phyloP scores from a whole-genome alignment of 1,140 invertebrate species.

The Caerostris extrusa region DNA sequence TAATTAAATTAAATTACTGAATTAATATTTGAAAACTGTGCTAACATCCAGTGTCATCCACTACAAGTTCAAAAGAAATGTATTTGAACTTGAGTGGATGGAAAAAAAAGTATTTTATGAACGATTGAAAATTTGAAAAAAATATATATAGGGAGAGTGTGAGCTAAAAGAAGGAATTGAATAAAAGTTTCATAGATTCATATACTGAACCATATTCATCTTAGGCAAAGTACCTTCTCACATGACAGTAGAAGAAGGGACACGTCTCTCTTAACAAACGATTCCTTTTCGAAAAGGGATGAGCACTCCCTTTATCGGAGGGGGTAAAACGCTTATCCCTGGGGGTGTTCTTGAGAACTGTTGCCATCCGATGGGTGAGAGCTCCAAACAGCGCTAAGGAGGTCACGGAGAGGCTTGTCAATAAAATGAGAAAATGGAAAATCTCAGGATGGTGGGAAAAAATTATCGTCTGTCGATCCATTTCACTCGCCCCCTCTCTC shows the following conservation, averaged over 20 bases:
- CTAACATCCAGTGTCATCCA: no score
- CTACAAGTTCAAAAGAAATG: no score
- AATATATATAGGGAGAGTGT: no score
- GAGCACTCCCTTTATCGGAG: background rate
- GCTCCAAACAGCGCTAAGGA: slow-evolving; percentile 3
- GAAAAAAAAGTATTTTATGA: no score
- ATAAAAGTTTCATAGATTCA: no score
- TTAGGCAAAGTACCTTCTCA: no score
- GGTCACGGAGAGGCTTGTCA: slow-evolving; percentile 19
- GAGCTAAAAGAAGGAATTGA: no score
- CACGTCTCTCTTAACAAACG: background rate
- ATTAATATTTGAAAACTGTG: no score
- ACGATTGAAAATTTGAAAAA: no score
- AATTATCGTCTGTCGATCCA: slow-evolving; percentile 8
- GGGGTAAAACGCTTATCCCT: background rate
- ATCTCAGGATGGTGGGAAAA: background rate
- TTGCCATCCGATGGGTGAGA: background rate
- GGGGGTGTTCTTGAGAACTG: background rate
- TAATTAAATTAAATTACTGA: no score
- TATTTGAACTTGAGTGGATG: no score
- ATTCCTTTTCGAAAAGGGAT: background rate
- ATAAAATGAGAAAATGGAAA: background rate
- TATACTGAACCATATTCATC: no score
- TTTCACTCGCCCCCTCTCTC: background rate
- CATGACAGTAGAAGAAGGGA: background rate